Conservation (phyloP, 2,888 invertebrate species). For the Sympetrum striolatum region DNA sequence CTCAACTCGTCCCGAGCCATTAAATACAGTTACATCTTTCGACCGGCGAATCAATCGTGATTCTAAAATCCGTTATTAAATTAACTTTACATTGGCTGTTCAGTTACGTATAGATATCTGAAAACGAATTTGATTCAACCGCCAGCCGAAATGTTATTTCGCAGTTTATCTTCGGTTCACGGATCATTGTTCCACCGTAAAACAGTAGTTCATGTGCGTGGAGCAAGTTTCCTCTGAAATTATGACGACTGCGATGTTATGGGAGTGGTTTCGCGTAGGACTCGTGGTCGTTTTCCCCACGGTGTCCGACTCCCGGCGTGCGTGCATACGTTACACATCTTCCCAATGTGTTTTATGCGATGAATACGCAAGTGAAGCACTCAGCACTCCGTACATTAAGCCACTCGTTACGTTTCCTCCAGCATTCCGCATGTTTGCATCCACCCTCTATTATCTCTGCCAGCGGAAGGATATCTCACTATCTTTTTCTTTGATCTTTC, state of each 20-base stretch:
- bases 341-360: background rate
- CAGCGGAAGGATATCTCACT: background rate
- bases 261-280: background rate
- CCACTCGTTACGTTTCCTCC: background rate
- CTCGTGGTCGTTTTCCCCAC: background rate
- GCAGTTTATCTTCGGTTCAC: too few relatives aligned
- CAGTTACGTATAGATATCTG: too few relatives aligned
- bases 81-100: too few relatives aligned
- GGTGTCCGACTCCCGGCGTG: background rate
- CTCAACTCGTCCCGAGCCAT: too few relatives aligned
- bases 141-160: too few relatives aligned
- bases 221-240: too few relatives aligned
- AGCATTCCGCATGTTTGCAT: background rate
- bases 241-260: background rate
- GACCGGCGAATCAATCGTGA: too few relatives aligned
- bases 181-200: too few relatives aligned
- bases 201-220: too few relatives aligned
- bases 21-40: too few relatives aligned
- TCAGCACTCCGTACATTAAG: background rate
- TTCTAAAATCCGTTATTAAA: too few relatives aligned
- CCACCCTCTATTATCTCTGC: background rate
- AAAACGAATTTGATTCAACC: too few relatives aligned
- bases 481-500: background rate
- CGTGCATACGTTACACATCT: background rate
- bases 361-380: background rate